Percentiles rank a stretch among this genome's conserved stretches.
These are phyloP conservation scores for Ctenomys sociabilis DNA, from an alignment of 2,113 vertebrate genomes.

Conservation along the genomic window DNA sequence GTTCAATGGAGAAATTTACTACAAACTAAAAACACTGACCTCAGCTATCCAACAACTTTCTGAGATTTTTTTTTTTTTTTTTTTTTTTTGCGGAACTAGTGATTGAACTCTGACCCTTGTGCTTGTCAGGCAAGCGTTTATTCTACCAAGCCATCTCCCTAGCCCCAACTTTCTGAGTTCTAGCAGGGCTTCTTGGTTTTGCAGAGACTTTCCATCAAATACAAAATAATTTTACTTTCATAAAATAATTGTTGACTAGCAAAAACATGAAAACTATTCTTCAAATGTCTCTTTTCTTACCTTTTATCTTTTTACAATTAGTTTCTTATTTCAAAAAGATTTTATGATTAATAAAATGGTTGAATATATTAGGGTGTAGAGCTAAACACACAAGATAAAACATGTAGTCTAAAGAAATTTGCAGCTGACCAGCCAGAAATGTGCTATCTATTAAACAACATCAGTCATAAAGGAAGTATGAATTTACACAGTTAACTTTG, in stretches of 20 bases:
- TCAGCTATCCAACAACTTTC: constrained; percentile 38
- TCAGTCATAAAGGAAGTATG: constrained; percentile 46
- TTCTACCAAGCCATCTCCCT: too few relatives aligned
- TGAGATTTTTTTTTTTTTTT: too few relatives aligned
- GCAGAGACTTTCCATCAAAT: background rate
- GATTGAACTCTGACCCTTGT: too few relatives aligned
- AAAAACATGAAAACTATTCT: constrained; percentile 15
- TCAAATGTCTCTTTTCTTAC: constrained; percentile 33
- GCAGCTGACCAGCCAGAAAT: background rate
- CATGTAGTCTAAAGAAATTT: constrained; percentile 26
- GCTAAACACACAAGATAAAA: constrained; percentile 18
- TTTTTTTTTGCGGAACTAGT: too few relatives aligned
- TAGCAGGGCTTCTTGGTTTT: constrained; percentile 52
- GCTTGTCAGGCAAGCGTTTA: too few relatives aligned
- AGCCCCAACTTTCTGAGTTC: constrained; percentile 49
- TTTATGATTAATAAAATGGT: constrained; percentile 43
- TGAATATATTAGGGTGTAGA: background rate
- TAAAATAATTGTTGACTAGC: constrained; percentile 2
- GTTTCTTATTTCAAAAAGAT: constrained; percentile 45
- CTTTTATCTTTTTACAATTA: background rate
- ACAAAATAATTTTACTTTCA: too few relatives aligned
- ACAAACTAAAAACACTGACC: background rate
- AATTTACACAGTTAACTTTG: constrained; percentile 59
- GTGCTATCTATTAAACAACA: background rate
- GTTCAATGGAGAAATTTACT: constrained; percentile 27